Base-by-base conservation (phyloP, 2,888 invertebrate species). In the Andrena fulva region DNA sequence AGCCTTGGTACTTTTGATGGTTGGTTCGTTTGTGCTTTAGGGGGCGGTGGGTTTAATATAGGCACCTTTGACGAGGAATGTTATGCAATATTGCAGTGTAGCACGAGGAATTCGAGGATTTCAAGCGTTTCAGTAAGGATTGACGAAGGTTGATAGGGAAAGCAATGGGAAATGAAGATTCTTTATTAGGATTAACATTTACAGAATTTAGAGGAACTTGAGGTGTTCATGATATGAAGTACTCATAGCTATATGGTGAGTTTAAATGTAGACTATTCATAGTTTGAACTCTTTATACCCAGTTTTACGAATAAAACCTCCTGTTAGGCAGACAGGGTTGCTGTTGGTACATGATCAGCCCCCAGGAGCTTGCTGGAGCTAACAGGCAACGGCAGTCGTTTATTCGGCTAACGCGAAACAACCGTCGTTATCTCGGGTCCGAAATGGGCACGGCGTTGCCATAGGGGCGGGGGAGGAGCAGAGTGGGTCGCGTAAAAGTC, bases 341-440 rank as follows among this genome's bases (percentile, higher is more conserved):
- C 62, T 33, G 20, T 35, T 33, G 33, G 20, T 62, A 35, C 33
- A 24, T 62, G 10, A 62, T 62, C 62, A 62, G 35, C 16, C 42
- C 42, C 42, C 10, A 35, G 42, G n/a, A 42, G 10, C 24, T 27
- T 24, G 42, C 24, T 12, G 2, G 35, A 42, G 24, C 42, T 24
- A 63, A 35, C 12, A 42, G 12, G 24, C 35, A 42, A 35, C 59
- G 56, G n/a, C 12, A 24, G 52, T 24, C 67, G 75, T 75, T 75
- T 75, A 68, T 68, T 75, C 74, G 52, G 20, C 59, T 60, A 74
- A 67, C 50, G 67, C 62, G 75, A 68, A 42, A 73, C 72, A 67
- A 33, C 31, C 54, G 66, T 12, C 56, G 62, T 69, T 74, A 69
- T 74, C 74, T 63, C 8, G 56, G 27, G 24, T 56, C 48, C 62